Evolutionary conservation across 2,888 invertebrate genomes (phyloP).

Genomic region (Microchrysa polita): DNA sequence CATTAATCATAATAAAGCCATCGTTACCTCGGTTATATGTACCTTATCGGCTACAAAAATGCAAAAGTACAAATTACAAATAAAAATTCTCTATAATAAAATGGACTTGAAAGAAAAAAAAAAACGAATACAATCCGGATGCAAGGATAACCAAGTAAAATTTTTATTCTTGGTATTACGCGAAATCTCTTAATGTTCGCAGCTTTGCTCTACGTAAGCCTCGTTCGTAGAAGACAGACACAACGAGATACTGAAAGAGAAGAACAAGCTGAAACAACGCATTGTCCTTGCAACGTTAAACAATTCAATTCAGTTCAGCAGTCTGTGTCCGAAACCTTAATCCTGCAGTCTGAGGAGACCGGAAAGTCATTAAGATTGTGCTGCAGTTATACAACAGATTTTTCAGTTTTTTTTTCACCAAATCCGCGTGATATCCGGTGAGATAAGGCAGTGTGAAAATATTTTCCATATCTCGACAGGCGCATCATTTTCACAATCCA

Average conservation of each 20-base stretch:
- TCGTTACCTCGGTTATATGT: conserved; percentile 25
- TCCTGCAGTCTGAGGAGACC: no score
- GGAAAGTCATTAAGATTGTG: conserved; percentile 42
- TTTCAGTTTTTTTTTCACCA: neutral
- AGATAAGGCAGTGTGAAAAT: neutral
- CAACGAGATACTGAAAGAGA: no score
- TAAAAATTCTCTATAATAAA: neutral
- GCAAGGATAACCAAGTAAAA: conserved; percentile 1
- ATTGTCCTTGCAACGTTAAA: conserved; percentile 33
- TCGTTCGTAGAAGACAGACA: no score
- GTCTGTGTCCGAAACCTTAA: neutral
- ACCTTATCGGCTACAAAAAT: conserved; percentile 5
- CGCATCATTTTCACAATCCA: conserved; percentile 37
- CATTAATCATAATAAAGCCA: conserved; percentile 28
- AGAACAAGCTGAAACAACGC: neutral
- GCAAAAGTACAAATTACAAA: conserved; percentile 1
- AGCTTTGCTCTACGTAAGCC: neutral
- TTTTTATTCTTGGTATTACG: neutral
- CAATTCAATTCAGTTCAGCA: no score
- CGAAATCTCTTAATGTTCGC: neutral
- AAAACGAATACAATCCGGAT: no score
- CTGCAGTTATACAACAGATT: conserved; percentile 15
- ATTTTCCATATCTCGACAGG: conserved; percentile 26
- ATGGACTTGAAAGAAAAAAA: neutral
- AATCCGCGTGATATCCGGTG: neutral